These are phyloP conservation scores for Chaitophorus viminalis DNA, from an alignment of 2,888 invertebrate species.

Conservation along the genomic window DNA sequence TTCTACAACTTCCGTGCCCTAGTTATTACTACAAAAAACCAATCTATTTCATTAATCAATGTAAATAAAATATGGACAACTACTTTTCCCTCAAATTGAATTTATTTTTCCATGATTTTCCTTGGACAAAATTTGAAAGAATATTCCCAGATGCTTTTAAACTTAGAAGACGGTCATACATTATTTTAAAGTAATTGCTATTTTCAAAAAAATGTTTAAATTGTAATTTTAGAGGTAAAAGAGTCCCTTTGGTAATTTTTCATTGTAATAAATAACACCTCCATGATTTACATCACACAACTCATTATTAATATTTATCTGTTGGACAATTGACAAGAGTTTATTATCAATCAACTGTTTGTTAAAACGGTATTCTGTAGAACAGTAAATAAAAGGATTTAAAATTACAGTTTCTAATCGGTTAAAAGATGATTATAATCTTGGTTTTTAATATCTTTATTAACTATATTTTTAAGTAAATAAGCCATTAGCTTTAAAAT, in stretches of 20 bases:
- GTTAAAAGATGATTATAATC: constrained; percentile 12
- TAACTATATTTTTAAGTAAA: constrained; percentile 6
- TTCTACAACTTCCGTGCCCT: too few relatives aligned
- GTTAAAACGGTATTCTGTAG: constrained; percentile 6
- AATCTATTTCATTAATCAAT: too few relatives aligned
- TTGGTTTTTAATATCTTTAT: neutral
- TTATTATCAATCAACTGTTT: neutral
- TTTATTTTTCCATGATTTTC: constrained; percentile 12
- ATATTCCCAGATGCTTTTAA: neutral
- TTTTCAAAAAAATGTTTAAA: constrained; percentile 28
- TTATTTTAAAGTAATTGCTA: neutral
- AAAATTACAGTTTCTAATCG: neutral
- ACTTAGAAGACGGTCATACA: neutral
- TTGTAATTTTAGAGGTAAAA: neutral
- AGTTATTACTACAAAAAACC: too few relatives aligned
- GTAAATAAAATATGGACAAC: too few relatives aligned
- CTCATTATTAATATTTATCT: neutral
- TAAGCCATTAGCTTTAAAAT: constrained; percentile 7
- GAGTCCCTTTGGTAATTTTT: neutral
- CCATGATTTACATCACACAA: neutral
- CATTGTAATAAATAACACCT: neutral
- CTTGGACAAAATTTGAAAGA: constrained; percentile 23
- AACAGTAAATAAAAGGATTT: constrained; percentile 13
- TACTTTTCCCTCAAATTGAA: too few relatives aligned
- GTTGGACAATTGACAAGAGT: too few relatives aligned